Evolutionary conservation across 1,140 invertebrate genomes (phyloP), one percentile per base, ranked within the genome.

Genomic region (Cotesia glomerata): DNA sequence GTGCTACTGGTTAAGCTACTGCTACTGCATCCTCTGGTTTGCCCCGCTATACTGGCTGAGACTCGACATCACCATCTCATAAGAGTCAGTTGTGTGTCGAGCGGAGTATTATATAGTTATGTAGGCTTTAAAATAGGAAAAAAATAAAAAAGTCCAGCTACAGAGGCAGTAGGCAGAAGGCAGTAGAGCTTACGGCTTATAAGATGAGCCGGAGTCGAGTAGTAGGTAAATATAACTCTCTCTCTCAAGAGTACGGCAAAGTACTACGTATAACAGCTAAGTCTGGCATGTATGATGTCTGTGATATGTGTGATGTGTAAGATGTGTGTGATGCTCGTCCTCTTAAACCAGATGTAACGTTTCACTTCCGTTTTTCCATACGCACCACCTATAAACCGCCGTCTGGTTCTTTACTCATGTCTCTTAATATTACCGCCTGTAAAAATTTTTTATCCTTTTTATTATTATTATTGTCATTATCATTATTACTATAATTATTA

Each of bases 271-370:
- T 45, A 45, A 11, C 7, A 45, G 39, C 7, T 45, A 52, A 62
- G 61, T 54, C 56, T 26, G 63, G 45, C 58, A 7, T 45, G 39
- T 45, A 45, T 45, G 39, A 45, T 45, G 39, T 45, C 7, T 45
- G 39, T 45, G 39, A 45, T 45, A 26, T 26, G 61, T 54, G 18
- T 26, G 63, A 36, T 63, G 7, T 45, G 39, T 45, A 45, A 9
- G 39, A 45, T 45, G 39, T 45, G 39, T 45, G 39, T 45, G 39
- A 45, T 45, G 39, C 73, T 75, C 69, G 36, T 69, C 34, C 74
- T 69, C 75, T 79, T 80, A 80, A 79, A 73, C 80, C 80, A 82
- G 80, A 82, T 82, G 80, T 79, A 81, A 82, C 79, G 78, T 80
- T 80, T 82, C 79, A 78, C 79, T 82, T 82, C 79, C 80, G 80